Percentiles rank a stretch among this genome's conserved stretches.
Evolutionary conservation across 2,888 invertebrate genomes (phyloP).

Genomic region (Cloeon dipterum): DNA sequence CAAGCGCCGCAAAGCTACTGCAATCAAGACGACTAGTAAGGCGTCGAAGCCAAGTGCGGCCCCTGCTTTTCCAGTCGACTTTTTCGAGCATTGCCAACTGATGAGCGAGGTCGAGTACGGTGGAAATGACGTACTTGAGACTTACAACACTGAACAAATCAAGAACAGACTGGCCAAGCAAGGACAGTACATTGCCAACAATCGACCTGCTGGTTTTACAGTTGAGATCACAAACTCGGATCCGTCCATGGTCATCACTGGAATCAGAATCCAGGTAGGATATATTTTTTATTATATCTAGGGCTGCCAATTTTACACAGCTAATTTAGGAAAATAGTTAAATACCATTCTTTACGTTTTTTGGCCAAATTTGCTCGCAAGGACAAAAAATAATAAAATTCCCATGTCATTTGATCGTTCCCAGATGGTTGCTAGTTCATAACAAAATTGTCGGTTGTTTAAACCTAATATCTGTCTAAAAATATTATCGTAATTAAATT

Average conservation of each 20-base stretch:
- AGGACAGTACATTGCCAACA: constrained; percentile 82
- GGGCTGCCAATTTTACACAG: no score
- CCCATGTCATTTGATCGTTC: no score
- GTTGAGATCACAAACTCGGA: constrained; percentile 76
- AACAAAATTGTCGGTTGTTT: no score
- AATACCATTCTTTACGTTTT: no score
- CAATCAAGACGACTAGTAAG: constrained; percentile 20
- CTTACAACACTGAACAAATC: constrained; percentile 81
- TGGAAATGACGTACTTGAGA: constrained; percentile 81
- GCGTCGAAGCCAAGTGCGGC: constrained; percentile 19
- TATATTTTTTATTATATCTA: no score
- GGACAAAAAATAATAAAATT: no score
- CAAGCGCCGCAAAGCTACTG: constrained; percentile 32
- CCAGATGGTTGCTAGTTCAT: no score
- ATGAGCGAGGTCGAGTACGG: constrained; percentile 88
- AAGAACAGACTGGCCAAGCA: constrained; percentile 69
- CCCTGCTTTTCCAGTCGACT: constrained; percentile 77
- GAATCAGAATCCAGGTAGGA: constrained; percentile 70
- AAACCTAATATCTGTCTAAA: no score
- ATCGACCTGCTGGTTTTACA: constrained; percentile 71
- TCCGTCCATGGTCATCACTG: constrained; percentile 70
- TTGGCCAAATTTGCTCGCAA: no score
- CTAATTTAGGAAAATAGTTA: no score
- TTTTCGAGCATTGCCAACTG: constrained; percentile 84
- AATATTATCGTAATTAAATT: no score